These are phyloP conservation scores for Octodon degus DNA, from an alignment of 2,113 vertebrate species.

Conservation along the genomic window DNA sequence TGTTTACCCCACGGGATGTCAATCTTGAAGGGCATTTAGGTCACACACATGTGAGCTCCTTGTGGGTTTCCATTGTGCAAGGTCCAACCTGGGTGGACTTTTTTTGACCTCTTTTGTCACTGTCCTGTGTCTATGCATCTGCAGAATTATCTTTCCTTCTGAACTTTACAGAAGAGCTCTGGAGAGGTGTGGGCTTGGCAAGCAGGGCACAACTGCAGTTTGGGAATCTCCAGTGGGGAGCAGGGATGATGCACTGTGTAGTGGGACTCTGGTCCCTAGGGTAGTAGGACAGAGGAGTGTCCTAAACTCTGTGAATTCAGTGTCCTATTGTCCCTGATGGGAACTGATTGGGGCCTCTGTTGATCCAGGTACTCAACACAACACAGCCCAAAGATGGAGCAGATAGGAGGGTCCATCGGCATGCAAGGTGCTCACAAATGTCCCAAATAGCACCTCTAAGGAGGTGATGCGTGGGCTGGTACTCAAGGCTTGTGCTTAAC, in stretches of 20 bases:
- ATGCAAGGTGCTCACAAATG: not conserved
- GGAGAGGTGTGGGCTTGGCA: not conserved
- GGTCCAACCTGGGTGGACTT: accelerated
- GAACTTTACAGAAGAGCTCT: not conserved
- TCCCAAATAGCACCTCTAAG: not conserved
- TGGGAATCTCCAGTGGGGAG: not conserved
- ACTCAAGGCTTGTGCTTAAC: not conserved
- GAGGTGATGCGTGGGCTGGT: not conserved
- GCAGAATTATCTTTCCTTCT: not conserved
- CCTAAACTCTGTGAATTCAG: not conserved
- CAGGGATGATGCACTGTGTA: not conserved
- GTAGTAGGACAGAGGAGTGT: not conserved
- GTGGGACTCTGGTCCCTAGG: not conserved
- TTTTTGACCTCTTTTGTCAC: not conserved
- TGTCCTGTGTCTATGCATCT: not conserved
- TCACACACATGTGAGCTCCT: accelerated
- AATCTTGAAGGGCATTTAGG: not conserved
- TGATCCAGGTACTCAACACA: too few relatives aligned
- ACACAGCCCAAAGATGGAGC: not conserved
- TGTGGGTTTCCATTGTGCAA: not conserved
- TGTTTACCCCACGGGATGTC: accelerated
- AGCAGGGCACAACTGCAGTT: not conserved
- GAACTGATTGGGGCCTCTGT: not conserved
- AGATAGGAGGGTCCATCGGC: not conserved
- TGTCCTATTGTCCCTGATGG: not conserved